These are phyloP conservation scores for Clostera curtula DNA, from an alignment of 2,888 invertebrate species.

Conservation along the genomic window DNA sequence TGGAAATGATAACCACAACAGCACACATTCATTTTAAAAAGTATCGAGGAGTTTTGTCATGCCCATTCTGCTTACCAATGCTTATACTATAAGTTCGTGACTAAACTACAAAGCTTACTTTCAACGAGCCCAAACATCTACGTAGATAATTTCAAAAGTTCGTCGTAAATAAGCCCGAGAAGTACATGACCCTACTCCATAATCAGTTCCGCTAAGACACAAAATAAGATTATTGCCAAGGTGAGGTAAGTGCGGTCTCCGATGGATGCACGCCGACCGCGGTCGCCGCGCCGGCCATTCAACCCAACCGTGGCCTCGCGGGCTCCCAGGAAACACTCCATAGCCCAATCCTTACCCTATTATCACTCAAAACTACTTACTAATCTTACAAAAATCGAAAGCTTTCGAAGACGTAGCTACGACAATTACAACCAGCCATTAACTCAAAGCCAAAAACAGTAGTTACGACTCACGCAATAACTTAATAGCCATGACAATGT, in stretches of 20 bases:
- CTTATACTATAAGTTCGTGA: too few species aligned
- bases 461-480: not conserved
- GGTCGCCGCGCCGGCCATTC: slow-evolving; percentile 53
- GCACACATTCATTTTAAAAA: too few species aligned
- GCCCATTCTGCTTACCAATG: too few species aligned
- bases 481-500: not conserved
- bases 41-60: too few species aligned
- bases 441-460: not conserved
- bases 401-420: too few species aligned
- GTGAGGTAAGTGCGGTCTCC: slow-evolving; percentile 51
- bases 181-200: slow-evolving; percentile 32
- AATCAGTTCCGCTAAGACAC: slow-evolving; percentile 51
- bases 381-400: too few species aligned
- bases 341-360: slow-evolving; percentile 9
- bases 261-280: slow-evolving; percentile 48
- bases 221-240: slow-evolving; percentile 61
- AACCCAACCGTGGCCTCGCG: slow-evolving; percentile 53
- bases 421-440: not conserved
- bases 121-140: too few species aligned
- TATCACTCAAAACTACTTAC: slow-evolving; percentile 5
- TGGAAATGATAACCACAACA: too few species aligned
- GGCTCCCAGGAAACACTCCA: slow-evolving; percentile 24
- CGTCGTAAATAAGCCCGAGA: slow-evolving; percentile 13
- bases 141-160: slow-evolving; percentile 10
- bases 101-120: too few species aligned